Conservation (phyloP, 1,140 invertebrate genomes). For the Hylaeus anthracinus region DNA sequence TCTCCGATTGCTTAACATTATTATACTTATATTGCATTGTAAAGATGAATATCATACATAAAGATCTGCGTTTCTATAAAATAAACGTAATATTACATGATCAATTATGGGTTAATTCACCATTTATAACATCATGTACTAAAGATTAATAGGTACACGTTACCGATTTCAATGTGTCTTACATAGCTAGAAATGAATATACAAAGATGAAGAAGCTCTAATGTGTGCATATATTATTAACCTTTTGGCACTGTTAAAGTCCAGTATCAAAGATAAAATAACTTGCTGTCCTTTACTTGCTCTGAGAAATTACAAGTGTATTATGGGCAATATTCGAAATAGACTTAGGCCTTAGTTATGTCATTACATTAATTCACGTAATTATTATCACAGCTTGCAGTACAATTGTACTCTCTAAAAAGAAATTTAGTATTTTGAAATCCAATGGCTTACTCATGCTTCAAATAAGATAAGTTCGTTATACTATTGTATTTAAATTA, state of each 20-base stretch:
- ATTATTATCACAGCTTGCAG: constrained; percentile 42
- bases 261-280: constrained; percentile 55
- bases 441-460: neutral
- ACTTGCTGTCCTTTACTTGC: constrained; percentile 31
- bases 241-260: constrained; percentile 72
- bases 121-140: constrained; percentile 37
- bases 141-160: constrained; percentile 46
- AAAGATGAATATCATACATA: constrained; percentile 19
- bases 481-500: neutral
- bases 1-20: constrained; percentile 18
- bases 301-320: constrained; percentile 33
- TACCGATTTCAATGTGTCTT: constrained; percentile 53
- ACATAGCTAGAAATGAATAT: constrained; percentile 63
- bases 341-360: constrained; percentile 34
- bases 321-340: constrained; percentile 8
- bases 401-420: constrained; percentile 7
- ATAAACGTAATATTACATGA: constrained; percentile 29
- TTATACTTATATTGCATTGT: constrained; percentile 20
- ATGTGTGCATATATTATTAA: constrained; percentile 56
- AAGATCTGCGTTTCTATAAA: constrained; percentile 10
- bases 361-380: constrained; percentile 18
- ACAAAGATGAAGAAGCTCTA: constrained; percentile 61
- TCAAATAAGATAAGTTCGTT: neutral
- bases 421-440: constrained; percentile 5
- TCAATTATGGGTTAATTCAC: constrained; percentile 35